A percentile compares a stretch with the other conserved stretches of the same genome.
These are phyloP conservation scores for Conopomorpha cramerella DNA, from an alignment of 1,140 invertebrate species.

Conservation along the genomic window DNA sequence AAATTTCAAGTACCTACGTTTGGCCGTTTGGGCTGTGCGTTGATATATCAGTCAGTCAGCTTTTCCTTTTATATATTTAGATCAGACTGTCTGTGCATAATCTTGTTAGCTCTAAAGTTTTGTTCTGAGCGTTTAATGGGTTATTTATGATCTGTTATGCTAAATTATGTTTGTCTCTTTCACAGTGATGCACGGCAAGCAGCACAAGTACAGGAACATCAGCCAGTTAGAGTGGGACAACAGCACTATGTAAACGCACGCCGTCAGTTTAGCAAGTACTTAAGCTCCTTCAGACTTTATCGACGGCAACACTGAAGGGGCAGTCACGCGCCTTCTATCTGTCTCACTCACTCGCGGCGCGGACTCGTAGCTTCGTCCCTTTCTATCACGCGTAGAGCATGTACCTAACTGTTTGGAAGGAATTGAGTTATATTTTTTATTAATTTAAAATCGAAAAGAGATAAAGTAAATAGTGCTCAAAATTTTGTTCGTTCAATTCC, in stretches of 20 bases:
- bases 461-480: no score
- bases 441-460: no score
- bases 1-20: no score
- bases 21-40: no score
- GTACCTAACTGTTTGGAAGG: no score
- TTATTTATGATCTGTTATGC: constrained; percentile 11
- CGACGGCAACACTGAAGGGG: no score
- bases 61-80: background rate
- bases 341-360: no score
- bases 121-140: constrained; percentile 3
- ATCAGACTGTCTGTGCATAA: background rate
- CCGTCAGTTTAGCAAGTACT: constrained; percentile 19
- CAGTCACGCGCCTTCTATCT: constrained; percentile 18
- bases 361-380: no score
- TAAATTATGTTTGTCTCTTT: constrained; percentile 4
- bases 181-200: constrained; percentile 47
- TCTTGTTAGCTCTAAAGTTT: background rate
- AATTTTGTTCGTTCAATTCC: no score
- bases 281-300: constrained; percentile 9
- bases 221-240: constrained; percentile 74
- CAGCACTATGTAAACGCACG: constrained; percentile 68
- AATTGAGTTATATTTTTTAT: no score
- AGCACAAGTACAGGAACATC: constrained; percentile 68
- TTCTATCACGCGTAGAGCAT: no score
- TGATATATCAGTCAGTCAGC: background rate